phyloP scores from a whole-genome alignment of 2,888 invertebrate species.

The Lithosia quadra region DNA sequence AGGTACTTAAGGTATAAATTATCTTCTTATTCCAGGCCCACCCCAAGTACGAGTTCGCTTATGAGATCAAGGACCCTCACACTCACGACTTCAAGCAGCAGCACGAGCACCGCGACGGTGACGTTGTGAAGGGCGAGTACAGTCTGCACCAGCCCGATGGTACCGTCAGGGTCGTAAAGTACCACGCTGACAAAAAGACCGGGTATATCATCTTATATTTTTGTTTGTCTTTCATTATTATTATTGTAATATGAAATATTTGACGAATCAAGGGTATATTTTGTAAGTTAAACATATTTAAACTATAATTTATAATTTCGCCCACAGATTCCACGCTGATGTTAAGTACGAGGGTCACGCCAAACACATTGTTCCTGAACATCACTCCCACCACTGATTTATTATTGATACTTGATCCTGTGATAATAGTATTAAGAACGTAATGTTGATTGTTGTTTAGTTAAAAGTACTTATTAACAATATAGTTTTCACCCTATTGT shows the following conservation, averaged over 20 bases:
- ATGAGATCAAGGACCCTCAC: constrained; percentile 80
- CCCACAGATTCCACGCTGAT: constrained; percentile 49
- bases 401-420: no score
- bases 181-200: constrained; percentile 76
- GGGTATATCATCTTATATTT: constrained; percentile 37
- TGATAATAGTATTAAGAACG: constrained; percentile 4
- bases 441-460: constrained; percentile 3
- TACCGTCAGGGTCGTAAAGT: constrained; percentile 67
- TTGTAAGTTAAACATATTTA: no score
- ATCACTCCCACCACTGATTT: constrained; percentile 41
- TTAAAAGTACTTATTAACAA: no score
- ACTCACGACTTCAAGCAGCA: constrained; percentile 81
- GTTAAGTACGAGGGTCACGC: constrained; percentile 46
- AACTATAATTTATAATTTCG: no score
- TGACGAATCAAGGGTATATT: no score
- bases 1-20: constrained; percentile 18
- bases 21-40: constrained; percentile 22
- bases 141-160: constrained; percentile 30
- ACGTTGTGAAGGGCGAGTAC: constrained; percentile 63
- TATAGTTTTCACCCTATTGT: no score
- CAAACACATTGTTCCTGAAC: constrained; percentile 43
- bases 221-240: no score
- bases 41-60: constrained; percentile 62
- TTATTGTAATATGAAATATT: no score
- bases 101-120: constrained; percentile 69